These are phyloP conservation scores for Etheostoma perlongum DNA, from an alignment of 2,797 vertebrate species.

Conservation along the genomic window DNA sequence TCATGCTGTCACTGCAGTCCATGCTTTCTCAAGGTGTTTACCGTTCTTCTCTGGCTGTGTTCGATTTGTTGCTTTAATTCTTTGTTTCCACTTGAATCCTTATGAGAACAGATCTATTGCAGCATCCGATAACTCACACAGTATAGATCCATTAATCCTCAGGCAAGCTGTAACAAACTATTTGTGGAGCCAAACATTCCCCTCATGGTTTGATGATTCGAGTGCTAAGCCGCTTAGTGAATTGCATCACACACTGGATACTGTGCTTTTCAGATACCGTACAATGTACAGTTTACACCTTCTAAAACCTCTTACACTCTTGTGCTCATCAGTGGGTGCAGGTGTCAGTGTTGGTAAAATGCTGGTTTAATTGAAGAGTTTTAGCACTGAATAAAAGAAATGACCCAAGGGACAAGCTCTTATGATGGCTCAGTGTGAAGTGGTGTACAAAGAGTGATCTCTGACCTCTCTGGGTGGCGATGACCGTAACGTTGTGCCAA, in stretches of 20 bases:
- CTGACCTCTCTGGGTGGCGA: conserved; percentile 93
- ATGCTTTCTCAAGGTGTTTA: conserved; percentile 12
- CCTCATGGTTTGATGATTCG: conserved; percentile 58
- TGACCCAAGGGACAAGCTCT: not conserved
- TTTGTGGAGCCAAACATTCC: conserved; percentile 50
- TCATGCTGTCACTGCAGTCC: not conserved
- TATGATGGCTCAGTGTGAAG: conserved; percentile 3
- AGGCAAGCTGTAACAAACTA: conserved; percentile 49
- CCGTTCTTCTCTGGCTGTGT: conserved; percentile 7
- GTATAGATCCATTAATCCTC: conserved; percentile 68
- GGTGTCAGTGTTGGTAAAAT: conserved; percentile 53
- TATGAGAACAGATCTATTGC: conserved; percentile 44
- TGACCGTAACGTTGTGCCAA: conserved; percentile 93
- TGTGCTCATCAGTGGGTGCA: conserved; percentile 45
- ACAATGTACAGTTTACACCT: conserved; percentile 49
- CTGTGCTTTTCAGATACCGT: conserved; percentile 52
- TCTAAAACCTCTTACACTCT: conserved; percentile 55
- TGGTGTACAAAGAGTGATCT: conserved; percentile 27
- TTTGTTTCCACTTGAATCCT: conserved; percentile 55
- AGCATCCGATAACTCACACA: conserved; percentile 60
- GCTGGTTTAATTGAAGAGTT: conserved; percentile 24
- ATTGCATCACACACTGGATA: conserved; percentile 42
- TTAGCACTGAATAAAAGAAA: conserved; percentile 22
- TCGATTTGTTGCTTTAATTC: conserved; percentile 61
- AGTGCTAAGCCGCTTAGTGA: conserved; percentile 69